Conservation (phyloP, 2,797 vertebrate genomes). For the Gallinago solitaria region DNA sequence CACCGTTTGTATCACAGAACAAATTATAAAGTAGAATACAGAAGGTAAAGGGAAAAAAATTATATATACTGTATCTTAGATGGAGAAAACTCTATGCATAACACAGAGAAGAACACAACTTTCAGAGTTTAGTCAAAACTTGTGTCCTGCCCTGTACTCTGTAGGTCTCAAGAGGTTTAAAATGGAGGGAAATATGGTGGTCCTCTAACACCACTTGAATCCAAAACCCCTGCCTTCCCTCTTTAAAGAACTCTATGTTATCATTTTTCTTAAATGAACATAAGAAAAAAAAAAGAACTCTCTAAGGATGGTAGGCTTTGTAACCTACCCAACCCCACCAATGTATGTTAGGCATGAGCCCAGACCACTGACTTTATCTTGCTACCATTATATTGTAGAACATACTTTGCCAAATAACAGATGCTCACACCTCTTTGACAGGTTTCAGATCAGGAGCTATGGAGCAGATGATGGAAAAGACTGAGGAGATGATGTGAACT, state of each 20-base stretch:
- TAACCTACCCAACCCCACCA: not conserved
- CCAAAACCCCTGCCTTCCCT: not conserved
- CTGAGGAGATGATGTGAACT: not conserved
- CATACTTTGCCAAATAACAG: not conserved
- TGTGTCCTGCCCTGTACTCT: not conserved
- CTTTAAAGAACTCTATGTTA: not conserved
- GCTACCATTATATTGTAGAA: not conserved
- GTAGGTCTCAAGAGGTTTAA: not conserved
- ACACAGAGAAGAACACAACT: not conserved
- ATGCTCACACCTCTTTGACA: not conserved
- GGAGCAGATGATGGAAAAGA: fast-evolving
- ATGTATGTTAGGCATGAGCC: not conserved
- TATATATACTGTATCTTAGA: not conserved
- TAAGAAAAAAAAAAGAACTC: not conserved
- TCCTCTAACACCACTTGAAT: not conserved
- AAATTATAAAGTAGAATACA: not conserved
- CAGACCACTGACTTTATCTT: not conserved
- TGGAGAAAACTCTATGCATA: not conserved
- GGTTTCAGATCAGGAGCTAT: not conserved
- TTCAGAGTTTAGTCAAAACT: not conserved
- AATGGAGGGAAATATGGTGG: not conserved
- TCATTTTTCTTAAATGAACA: not conserved
- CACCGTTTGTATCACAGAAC: not conserved
- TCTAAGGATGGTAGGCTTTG: not conserved
- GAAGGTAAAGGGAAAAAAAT: not conserved